Conservation (phyloP, 2,113 vertebrate genomes). For the Eretmochelys imbricata region DNA sequence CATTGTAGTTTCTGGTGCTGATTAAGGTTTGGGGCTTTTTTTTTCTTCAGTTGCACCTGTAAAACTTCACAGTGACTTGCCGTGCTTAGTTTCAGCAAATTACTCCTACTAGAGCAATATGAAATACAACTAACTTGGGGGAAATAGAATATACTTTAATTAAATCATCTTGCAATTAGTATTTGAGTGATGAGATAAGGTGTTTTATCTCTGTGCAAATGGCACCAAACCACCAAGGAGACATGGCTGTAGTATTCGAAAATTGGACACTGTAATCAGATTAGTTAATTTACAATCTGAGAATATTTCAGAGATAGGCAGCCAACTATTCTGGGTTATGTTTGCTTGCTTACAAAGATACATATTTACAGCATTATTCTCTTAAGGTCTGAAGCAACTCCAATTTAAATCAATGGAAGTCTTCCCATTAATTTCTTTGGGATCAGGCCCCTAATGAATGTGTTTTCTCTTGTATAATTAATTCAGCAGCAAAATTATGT, state of each 20-base stretch:
- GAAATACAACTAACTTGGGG: constrained; percentile 83
- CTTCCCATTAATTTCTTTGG: not conserved
- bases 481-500: not conserved
- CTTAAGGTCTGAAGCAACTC: not conserved
- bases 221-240: constrained; percentile 26
- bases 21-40: constrained; percentile 31
- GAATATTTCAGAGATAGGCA: not conserved
- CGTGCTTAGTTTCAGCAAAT: constrained; percentile 79
- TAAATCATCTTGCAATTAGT: constrained; percentile 84
- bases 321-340: not conserved
- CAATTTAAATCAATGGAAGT: not conserved
- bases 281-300: not conserved
- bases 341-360: not conserved
- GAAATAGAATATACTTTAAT: constrained; percentile 82
- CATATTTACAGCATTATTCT: fast-evolving
- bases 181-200: constrained; percentile 81
- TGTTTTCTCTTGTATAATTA: not conserved
- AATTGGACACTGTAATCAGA: not conserved
- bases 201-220: constrained; percentile 59
- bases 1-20: constrained; percentile 47
- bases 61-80: constrained; percentile 25
- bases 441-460: not conserved
- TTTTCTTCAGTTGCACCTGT: constrained; percentile 72
- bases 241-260: constrained; percentile 18
- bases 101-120: constrained; percentile 82